phyloP scores from a whole-genome alignment of 2,797 vertebrate genomes.

The Halcyon badia region DNA sequence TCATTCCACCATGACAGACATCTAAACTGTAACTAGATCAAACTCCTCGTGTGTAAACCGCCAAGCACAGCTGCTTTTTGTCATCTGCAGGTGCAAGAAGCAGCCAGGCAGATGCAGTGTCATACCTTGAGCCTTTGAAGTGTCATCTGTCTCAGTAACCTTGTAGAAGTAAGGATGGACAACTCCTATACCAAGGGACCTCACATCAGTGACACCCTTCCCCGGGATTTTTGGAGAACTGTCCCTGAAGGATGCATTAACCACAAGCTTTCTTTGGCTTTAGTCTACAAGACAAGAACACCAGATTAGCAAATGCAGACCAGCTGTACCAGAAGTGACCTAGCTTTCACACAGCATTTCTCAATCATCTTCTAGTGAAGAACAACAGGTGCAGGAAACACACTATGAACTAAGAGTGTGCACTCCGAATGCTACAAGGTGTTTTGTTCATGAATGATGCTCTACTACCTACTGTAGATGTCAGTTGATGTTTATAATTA shows the following conservation, averaged over 20 bases:
- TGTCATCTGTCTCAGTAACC: neutral
- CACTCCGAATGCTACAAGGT: neutral
- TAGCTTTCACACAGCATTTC: neutral
- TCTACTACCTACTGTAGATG: neutral
- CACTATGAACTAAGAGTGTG: rapidly evolving
- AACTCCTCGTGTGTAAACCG: neutral
- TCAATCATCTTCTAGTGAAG: neutral
- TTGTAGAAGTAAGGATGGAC: neutral
- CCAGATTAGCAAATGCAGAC: neutral
- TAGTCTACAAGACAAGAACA: neutral
- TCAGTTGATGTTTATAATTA: neutral
- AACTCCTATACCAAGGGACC: neutral
- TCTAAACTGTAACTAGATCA: neutral
- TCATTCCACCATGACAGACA: neutral
- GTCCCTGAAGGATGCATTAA: neutral
- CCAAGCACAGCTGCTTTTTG: neutral
- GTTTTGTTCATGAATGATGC: neutral
- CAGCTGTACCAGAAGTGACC: neutral
- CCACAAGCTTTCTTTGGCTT: neutral
- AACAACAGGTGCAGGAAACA: neutral
- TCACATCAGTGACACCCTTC: neutral
- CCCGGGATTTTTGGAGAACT: neutral
- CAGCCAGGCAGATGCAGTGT: neutral
- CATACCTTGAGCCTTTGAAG: neutral
- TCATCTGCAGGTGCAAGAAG: neutral